phyloP scores from a whole-genome alignment of 2,113 vertebrate genomes.

The Pungitius pungitius region DNA sequence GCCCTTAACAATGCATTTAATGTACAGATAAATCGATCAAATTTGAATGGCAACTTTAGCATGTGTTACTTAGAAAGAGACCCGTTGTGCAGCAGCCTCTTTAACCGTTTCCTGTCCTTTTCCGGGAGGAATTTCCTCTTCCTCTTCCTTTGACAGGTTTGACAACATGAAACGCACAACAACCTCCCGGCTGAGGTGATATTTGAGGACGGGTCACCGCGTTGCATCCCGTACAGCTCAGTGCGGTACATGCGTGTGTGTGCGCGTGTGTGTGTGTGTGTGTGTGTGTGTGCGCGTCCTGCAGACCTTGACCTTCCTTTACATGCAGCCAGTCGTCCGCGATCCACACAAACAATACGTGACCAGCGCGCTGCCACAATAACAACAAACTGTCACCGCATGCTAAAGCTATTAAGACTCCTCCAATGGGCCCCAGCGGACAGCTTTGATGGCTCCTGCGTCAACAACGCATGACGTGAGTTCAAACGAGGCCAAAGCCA shows the following conservation, averaged over 20 bases:
- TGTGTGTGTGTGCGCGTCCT: slow-evolving; percentile 70
- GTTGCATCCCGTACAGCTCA: slow-evolving; percentile 81
- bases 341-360: slow-evolving; percentile 87
- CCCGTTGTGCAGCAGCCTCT: slow-evolving; percentile 1
- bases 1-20: neutral
- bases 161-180: neutral
- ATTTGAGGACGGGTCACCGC: slow-evolving; percentile 44
- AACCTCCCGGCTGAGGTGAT: slow-evolving; percentile 14
- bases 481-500: slow-evolving; percentile 46
- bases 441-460: slow-evolving; percentile 54
- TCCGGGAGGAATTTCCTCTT: slow-evolving; percentile 23
- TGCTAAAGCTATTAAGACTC: slow-evolving; percentile 85
- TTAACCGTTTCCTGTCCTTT: slow-evolving; percentile 7
- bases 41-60: neutral
- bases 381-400: slow-evolving; percentile 78
- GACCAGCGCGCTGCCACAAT: slow-evolving; percentile 72
- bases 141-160: slow-evolving; percentile 10
- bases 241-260: slow-evolving; percentile 35
- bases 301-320: slow-evolving; percentile 85
- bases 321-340: slow-evolving; percentile 76
- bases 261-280: slow-evolving; percentile 58
- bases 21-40: neutral
- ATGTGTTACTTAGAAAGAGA: neutral
- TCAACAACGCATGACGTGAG: slow-evolving; percentile 63
- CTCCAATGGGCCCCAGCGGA: slow-evolving; percentile 82